Percentiles rank a stretch among this genome's conserved stretches.
phyloP scores from a whole-genome alignment of 1,140 invertebrate species.

The Drosophila lini region DNA sequence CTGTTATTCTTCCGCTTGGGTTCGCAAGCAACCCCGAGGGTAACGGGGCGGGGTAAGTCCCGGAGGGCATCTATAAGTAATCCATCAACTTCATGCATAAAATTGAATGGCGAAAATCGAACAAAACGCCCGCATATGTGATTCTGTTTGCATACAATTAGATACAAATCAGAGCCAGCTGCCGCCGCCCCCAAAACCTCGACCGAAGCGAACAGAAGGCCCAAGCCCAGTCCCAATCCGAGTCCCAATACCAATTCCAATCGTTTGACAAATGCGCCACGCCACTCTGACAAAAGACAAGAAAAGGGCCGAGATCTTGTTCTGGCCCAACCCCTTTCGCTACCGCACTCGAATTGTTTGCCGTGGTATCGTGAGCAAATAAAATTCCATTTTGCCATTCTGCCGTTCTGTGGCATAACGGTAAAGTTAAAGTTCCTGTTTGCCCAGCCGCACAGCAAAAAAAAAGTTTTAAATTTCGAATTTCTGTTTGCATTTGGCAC shows the following conservation, averaged over 20 bases:
- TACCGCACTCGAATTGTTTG: conserved; percentile 24
- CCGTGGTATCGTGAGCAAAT: conserved; percentile 43
- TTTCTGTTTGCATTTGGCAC: conserved; percentile 76
- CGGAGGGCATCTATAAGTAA: conserved; percentile 63
- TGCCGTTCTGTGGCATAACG: conserved; percentile 40
- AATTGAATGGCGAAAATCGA: conserved; percentile 70
- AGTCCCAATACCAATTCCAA: conserved; percentile 41
- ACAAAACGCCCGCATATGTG: conserved; percentile 74
- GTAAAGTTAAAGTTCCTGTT: conserved; percentile 67
- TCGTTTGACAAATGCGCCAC: conserved; percentile 70
- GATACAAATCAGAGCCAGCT: conserved; percentile 80
- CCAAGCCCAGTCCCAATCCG: conserved; percentile 25
- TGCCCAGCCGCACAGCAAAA: conserved; percentile 49
- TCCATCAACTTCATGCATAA: conserved; percentile 79
- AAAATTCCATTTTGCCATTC: conserved; percentile 37
- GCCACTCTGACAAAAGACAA: conserved; percentile 74
- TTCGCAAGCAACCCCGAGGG: conserved; percentile 11
- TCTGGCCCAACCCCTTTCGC: conserved; percentile 7
- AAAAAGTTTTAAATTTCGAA: conserved; percentile 74
- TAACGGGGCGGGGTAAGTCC: conserved; percentile 4
- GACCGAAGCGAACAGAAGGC: neutral
- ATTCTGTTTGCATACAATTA: conserved; percentile 79
- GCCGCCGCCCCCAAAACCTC: conserved; percentile 16
- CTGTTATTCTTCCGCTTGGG: conserved; percentile 39
- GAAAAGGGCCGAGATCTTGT: conserved; percentile 71